These are phyloP conservation scores for Pegea sp. DNA, from an alignment of 23 tunicate genomes.

Conservation along the genomic window DNA sequence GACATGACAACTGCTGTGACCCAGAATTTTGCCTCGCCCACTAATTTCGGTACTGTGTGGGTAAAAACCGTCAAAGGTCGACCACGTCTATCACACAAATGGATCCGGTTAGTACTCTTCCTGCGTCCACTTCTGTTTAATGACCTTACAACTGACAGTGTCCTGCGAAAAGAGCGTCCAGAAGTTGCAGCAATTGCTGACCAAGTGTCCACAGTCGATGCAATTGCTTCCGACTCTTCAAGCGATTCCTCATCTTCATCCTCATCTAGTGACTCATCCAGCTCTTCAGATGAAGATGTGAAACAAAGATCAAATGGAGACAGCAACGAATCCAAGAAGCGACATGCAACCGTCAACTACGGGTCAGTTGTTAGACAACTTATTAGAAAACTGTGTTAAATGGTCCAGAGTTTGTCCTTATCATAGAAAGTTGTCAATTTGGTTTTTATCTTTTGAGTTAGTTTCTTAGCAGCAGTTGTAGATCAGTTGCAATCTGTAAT, in stretches of 20 bases:
- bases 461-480: too few relatives aligned
- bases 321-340: conserved; percentile 1
- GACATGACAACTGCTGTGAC: conserved; percentile 86
- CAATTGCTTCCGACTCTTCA: conserved; percentile 37
- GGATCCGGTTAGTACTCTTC: conserved; percentile 48
- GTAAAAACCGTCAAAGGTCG: conserved; percentile 90
- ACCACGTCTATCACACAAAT: conserved; percentile 72
- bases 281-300: conserved; percentile 39
- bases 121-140: neutral
- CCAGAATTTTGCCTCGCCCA: conserved; percentile 89
- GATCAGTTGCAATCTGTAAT: too few relatives aligned
- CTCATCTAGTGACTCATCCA: conserved; percentile 37
- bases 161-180: conserved; percentile 79
- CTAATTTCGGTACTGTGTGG: conserved; percentile 93
- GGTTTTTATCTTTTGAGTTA: too few relatives aligned
- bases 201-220: conserved; percentile 5
- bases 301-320: too few relatives aligned
- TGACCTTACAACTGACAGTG: conserved; percentile 4
- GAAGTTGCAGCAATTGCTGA: conserved; percentile 70
- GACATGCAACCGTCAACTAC: neutral
- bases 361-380: too few relatives aligned
- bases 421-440: too few relatives aligned
- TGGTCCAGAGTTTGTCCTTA: too few relatives aligned
- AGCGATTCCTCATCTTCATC: conserved; percentile 54
- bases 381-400: too few relatives aligned